phyloP scores from a whole-genome alignment of 2,888 invertebrate species.

The Luperina nickerlii region DNA sequence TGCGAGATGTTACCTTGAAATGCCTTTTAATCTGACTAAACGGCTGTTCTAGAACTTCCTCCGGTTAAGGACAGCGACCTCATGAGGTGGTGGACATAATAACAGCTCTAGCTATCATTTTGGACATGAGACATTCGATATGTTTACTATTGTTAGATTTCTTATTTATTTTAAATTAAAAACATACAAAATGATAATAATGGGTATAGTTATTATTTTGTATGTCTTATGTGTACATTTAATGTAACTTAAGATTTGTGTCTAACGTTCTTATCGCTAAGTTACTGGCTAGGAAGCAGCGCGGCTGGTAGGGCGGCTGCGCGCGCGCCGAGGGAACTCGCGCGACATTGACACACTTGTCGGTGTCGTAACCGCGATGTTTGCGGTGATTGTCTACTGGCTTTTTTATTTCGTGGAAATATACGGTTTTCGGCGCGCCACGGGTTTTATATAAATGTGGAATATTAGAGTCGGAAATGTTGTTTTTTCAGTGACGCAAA shows the following conservation, averaged over 20 bases:
- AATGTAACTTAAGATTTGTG: constrained; percentile 12
- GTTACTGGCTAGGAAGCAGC: constrained; percentile 49
- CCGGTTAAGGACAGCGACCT: constrained; percentile 61
- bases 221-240: background rate
- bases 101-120: constrained; percentile 9
- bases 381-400: constrained; percentile 77
- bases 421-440: constrained; percentile 55
- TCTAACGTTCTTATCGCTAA: background rate
- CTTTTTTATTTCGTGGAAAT: constrained; percentile 70
- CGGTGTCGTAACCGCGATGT: constrained; percentile 80
- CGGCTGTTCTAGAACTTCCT: constrained; percentile 57
- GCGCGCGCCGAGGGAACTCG: constrained; percentile 72
- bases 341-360: constrained; percentile 83
- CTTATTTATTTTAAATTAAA: background rate
- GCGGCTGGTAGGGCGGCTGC: constrained; percentile 69
- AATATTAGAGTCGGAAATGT: constrained; percentile 23
- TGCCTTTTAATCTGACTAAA: constrained; percentile 27
- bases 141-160: background rate
- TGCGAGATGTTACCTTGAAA: constrained; percentile 57
- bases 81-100: background rate
- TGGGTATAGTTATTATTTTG: background rate
- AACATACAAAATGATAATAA: background rate
- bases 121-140: background rate
- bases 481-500: constrained; percentile 24
- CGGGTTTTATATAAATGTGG: constrained; percentile 41